Evolutionary conservation across 2,888 invertebrate genomes (phyloP), one percentile per base, ranked within the genome.

Genomic region (Achlya flavicornis): DNA sequence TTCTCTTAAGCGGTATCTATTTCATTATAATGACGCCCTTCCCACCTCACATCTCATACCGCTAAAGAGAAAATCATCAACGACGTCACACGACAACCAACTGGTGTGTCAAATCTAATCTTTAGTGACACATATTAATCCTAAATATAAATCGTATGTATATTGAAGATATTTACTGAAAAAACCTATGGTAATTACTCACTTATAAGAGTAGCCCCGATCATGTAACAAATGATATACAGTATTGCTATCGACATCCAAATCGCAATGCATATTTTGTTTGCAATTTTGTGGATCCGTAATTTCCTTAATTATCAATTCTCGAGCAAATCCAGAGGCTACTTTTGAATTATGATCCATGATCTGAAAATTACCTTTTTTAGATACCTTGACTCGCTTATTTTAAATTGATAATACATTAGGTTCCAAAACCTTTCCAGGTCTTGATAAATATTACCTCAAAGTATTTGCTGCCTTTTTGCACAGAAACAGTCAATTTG

Each of bases 391-490:
- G 26, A 10, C 1, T 38, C 10, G 1, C 6, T 35, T 35, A 38
- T 10, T 1, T 38, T 38, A 38, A 10, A 10, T 38, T 38, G 10
- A 38, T 35, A 0, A 38, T 41, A 7, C 1, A 35, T 35, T 38
- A 5, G 10, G 8, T 8, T 8, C 3, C 10, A 38, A 38, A 38
- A 8, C 10, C 10, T 0, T 43, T 12, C 4, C 4, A 43, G 43
- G 14, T 43, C 12, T 14, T 16, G 8, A 16, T 16, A 16, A 16
- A 48, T n/a, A 8, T 19, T n/a, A 92, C 94, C 85, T 94, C 94
- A 79, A 95, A 95, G 14, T 86, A 79, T 4, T 94, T 94, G 57
- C 88, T 90, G 66, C 95, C 95, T 74, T 94, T 94, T 63, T 95
- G 95, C 46, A 95, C 84, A 87, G 94, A 93, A 0, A 95, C 85